Evolutionary conservation across 1,140 invertebrate species (phyloP), one percentile per base, ranked within the genome.

Genomic region (Sitophilus oryzae): DNA sequence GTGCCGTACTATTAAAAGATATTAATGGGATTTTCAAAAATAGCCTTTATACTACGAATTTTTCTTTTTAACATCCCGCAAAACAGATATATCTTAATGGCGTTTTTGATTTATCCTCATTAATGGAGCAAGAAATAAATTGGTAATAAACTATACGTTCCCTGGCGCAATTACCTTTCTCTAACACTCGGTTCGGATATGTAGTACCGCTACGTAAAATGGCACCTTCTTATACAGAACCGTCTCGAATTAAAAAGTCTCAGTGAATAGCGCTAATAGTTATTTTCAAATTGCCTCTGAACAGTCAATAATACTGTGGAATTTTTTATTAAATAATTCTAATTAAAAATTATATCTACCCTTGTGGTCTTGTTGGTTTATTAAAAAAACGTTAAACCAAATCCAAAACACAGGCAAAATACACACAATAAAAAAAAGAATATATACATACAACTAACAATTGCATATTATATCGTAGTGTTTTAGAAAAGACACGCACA

Each of bases 81-180:
- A 40, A 40, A 49, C 21, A 49, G 47, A 52, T 43, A 42, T 34
- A 52, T 52, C 49, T 52, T 52, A 43, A 52, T 34, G 46, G 40
- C 30, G 34, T 44, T 48, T 43, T 49, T 56, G 46, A 56, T 56
- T 56, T 56, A 56, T 56, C 21, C 46, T 56, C 53, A 48, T 56
- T 56, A 56, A 56, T 56, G 53, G 53, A 43, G 19, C 38, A 49
- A 56, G 53, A 56, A 56, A 49, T 56, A 56, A 56, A 56, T 56
- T 49, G 45, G 53, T 56, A 56, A 56, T 56, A 54, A 54, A 54
- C 52, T 54, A 56, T 56, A 49, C 47, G 53, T 56, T 56, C 53
- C 37, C 40, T 37, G 30, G 45, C 22, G 53, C 53, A 56, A 56
- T 56, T 56, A 56, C 53, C 53, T 56, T 56, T 56, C 53, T 56